These are phyloP conservation scores for Papilio dardanus DNA, from an alignment of 1,140 invertebrate genomes.

Conservation along the genomic window DNA sequence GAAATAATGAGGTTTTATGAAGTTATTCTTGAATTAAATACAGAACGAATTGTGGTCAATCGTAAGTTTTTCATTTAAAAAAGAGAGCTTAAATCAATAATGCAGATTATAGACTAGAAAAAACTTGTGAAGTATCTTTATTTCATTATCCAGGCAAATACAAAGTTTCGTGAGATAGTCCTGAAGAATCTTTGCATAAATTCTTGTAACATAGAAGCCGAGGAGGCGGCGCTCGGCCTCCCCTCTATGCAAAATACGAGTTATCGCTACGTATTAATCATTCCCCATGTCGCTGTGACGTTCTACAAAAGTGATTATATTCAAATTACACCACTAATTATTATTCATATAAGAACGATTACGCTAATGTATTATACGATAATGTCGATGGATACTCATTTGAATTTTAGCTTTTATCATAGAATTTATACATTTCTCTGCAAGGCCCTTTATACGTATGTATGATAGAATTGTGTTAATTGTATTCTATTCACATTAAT, in stretches of 20 bases:
- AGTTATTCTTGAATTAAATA: no score
- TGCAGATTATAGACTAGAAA: no score
- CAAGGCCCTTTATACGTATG: background rate
- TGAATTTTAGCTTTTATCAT: slow-evolving; percentile 26
- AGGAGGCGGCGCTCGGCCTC: slow-evolving; percentile 13
- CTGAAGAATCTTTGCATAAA: slow-evolving; percentile 42
- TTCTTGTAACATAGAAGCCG: slow-evolving; percentile 34
- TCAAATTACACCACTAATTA: slow-evolving; percentile 44
- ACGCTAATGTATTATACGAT: slow-evolving; percentile 28
- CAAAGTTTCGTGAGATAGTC: slow-evolving; percentile 39
- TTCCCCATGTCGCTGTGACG: slow-evolving; percentile 41
- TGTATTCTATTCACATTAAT: no score
- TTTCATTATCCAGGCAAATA: background rate
- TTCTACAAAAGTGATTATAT: slow-evolving; percentile 44
- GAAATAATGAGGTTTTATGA: no score
- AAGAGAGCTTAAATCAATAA: no score
- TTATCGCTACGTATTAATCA: slow-evolving; percentile 45
- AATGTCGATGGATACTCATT: slow-evolving; percentile 25
- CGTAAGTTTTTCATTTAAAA: no score
- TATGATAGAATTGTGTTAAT: no score
- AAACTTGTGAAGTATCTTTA: background rate
- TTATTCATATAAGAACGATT: slow-evolving; percentile 41
- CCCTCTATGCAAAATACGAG: slow-evolving; percentile 42
- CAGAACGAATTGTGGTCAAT: no score
- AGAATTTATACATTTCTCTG: background rate